Percentiles rank a stretch among this genome's conserved stretches.
Conservation (phyloP, 2,113 vertebrate genomes). For the Puntigrus tetrazona region DNA sequence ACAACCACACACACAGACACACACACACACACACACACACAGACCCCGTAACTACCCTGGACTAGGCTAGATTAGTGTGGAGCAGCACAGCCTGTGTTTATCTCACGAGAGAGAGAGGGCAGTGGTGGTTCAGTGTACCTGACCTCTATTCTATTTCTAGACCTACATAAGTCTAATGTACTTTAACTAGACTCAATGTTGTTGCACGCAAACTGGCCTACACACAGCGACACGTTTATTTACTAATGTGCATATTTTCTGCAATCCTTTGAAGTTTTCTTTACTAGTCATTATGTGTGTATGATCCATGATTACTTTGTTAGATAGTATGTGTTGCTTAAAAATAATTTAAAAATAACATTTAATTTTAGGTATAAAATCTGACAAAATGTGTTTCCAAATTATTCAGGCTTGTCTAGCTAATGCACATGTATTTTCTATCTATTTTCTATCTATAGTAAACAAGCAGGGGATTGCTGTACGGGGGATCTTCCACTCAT, state of each 20-base stretch:
- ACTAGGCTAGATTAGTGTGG: slow-evolving; percentile 15
- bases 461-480: neutral
- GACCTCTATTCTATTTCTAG: slow-evolving; percentile 42
- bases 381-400: neutral
- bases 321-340: neutral
- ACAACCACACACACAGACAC: neutral
- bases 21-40: neutral
- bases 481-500: no score
- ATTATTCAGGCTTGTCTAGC: no score
- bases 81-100: slow-evolving; percentile 34
- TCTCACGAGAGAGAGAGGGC: neutral
- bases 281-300: no score
- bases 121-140: neutral
- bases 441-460: no score
- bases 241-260: neutral
- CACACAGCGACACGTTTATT: neutral
- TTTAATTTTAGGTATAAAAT: neutral
- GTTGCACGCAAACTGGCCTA: neutral
- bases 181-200: slow-evolving; percentile 22
- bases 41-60: neutral
- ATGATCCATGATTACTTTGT: neutral
- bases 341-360: neutral
- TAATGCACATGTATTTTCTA: no score
- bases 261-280: neutral
- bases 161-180: slow-evolving; percentile 40